Base-by-base conservation (phyloP, 1,140 invertebrate species). In the Neodiprion pinetum region DNA sequence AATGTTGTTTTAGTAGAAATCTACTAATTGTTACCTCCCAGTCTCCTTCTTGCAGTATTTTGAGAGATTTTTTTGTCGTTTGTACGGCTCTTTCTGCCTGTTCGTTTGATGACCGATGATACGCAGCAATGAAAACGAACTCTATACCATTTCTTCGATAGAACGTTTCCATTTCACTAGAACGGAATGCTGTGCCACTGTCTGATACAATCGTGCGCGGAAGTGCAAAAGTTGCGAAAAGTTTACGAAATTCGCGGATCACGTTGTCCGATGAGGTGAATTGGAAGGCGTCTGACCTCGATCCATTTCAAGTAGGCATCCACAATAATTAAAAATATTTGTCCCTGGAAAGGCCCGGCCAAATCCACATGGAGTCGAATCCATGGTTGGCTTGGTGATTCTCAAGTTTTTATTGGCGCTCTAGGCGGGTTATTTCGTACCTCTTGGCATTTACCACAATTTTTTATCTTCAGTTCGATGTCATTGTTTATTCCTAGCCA, bases 341-440 rank as follows among this genome's bases (percentile, higher is more conserved):
- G 76, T 2, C 78, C 78, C 40, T 80, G 49, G 68, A 86, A 85
- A 21, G 85, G 88, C 12, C 88, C 87, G 9, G 87, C 87, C 79
- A 87, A 90, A 75, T 90, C 90, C 1, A 89, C 79, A 75, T 91
- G 88, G 0, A 90, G 69, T 66, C 88, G 76, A 21, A 82, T 78
- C 88, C 88, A 91, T 8, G 85, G 86, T 72, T 72, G 79, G 17
- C 74, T 78, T 14, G 85, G 78, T 50, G 72, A 74, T 12, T 78
- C 73, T 88, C 87, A 89, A 3, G 76, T 76, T 48, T 77, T 75
- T 28, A 75, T 70, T 9, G 76, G 71, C 66, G 75, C 70, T 73
- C 79, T 78, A 47, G 81, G 77, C 72, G 78, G 75, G 47, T 78
- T 81, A 48, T 79, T 71, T 11, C 80, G 67, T 12, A n/a, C 75